Evolutionary conservation across 2,797 vertebrate genomes (phyloP), one percentile per base, ranked within the genome.

Genomic region (Discoglossus pictus): DNA sequence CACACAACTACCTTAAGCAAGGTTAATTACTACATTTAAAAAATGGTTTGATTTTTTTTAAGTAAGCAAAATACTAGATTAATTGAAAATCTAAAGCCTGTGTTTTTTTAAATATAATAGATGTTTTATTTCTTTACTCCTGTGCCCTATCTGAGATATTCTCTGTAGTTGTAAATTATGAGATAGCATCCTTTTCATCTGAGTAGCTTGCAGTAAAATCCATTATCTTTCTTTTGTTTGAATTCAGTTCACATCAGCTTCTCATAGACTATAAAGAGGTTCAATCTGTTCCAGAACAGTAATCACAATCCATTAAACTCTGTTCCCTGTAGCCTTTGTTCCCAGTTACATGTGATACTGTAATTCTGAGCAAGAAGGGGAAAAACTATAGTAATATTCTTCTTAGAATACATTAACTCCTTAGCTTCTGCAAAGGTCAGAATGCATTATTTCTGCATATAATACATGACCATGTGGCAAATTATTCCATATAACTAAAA

Each of bases 251-350:
- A 93, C 90, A 90, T 87, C 82, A 52, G 80, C 86, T 85, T 88
- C 85, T 86, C 77, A 79, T 84, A 89, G 88, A 82, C 84, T 88
- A 86, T 81, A 75, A 82, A 82, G 80, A 87, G 86, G 76, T 88
- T 93, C 90, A 92, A 85, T 93, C 92, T 92, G 92, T 93, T 95
- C 90, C 90, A 88, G 92, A 87, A 91, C 87, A 93, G 91, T 92
- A 92, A 91, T 92, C 90, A 90, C 76, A 85, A 90, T 87, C 90
- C 91, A 93, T 95, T 93, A 93, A 89, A 91, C 85, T 89, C 87
- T 85, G 76, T 86, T 87, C 90, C 91, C 86, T 81, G 81, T 82
- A 88, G 91, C 89, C 89, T 91, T 93, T 93, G 87, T 91, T 88
- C 85, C 83, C 77, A 80, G 79, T 77, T 84, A 78, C 63, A 72